Base-by-base conservation (phyloP, 1,140 invertebrate species). In the Zophobas morio region DNA sequence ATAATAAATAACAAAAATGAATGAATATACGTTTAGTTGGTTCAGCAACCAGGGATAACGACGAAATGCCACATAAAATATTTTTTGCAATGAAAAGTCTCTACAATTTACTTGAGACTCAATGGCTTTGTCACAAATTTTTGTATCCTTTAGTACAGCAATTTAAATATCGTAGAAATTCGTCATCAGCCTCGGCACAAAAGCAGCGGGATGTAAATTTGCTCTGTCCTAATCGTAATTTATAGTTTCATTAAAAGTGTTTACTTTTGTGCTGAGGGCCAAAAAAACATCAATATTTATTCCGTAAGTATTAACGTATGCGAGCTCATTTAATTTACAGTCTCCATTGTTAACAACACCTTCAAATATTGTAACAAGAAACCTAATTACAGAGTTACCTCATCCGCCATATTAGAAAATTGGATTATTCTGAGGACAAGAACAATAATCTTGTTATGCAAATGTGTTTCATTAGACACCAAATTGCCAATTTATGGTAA, bases 211-310 rank as follows among this genome's bases (percentile, higher is more conserved):
- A 46, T 8, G 8, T 46, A 72, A 72, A 72, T 72, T 72, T 72
- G 37, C 46, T 51, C 36, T 53, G 47, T 72, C 70, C 47, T 72
- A 70, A 53, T 72, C 70, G 70, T 72, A 72, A 72, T 72, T 72
- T 53, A 72, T 53, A 37, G 70, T 72, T 37, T 72, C 70, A 72
- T 72, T 72, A 72, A 49, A 39, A 5, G 4, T 37, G 35, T 53
- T 37, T 72, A 34, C 36, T 49, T 39, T 72, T 36, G 46, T 3
- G n/a, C 33, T 53, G 8, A 8, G 39, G 47, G 34, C 33, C 6
- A 37, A 70, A 72, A 70, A 72, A 72, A 72, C 70, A 73, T 53
- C 37, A 72, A 72, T 72, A 73, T 73, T 73, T 73, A 40, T 34
- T 34, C 2, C 2, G 3, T 2, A 33, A 35, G 60, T 66, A 66